Percentiles rank a stretch among this genome's conserved stretches.
phyloP scores from a whole-genome alignment of 2,113 vertebrate species.

The Poicephalus gulielmi region DNA sequence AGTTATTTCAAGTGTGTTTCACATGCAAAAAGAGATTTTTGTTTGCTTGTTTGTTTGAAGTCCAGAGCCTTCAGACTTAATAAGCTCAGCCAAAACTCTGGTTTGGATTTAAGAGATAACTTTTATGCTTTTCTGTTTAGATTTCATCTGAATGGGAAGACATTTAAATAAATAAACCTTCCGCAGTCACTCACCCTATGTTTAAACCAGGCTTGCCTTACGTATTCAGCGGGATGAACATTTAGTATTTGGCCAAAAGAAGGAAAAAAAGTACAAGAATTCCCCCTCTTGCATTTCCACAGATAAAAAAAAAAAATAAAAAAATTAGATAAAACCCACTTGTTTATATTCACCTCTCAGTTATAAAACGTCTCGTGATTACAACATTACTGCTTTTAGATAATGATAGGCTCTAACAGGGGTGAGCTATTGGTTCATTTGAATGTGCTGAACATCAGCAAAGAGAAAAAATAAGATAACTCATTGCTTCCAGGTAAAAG shows the following conservation, averaged over 20 bases:
- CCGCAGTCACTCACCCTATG: conserved; percentile 22
- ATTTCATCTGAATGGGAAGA: conserved; percentile 46
- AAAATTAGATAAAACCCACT: neutral
- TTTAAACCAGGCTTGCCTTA: conserved; percentile 53
- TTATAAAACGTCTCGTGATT: neutral
- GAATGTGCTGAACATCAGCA: neutral
- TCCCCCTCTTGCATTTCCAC: neutral
- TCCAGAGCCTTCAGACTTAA: conserved; percentile 21
- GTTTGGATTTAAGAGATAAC: conserved; percentile 24
- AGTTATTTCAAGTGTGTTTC: conserved; percentile 31
- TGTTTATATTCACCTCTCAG: neutral
- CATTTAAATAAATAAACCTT: conserved; percentile 63
- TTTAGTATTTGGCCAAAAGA: conserved; percentile 2
- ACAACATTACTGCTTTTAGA: neutral
- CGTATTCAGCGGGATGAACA: conserved; percentile 4
- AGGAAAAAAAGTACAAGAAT: neutral
- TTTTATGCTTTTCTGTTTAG: conserved; percentile 51
- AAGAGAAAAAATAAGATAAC: neutral
- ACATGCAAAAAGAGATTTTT: neutral
- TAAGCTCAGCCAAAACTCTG: conserved; percentile 2
- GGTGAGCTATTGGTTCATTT: neutral
- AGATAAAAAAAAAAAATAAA: neutral
- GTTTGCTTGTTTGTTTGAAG: conserved; percentile 29
- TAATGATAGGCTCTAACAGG: neutral
- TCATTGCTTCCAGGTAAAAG: neutral